These are phyloP conservation scores for Momotus momota DNA, from an alignment of 2,797 vertebrate genomes.

Conservation along the genomic window DNA sequence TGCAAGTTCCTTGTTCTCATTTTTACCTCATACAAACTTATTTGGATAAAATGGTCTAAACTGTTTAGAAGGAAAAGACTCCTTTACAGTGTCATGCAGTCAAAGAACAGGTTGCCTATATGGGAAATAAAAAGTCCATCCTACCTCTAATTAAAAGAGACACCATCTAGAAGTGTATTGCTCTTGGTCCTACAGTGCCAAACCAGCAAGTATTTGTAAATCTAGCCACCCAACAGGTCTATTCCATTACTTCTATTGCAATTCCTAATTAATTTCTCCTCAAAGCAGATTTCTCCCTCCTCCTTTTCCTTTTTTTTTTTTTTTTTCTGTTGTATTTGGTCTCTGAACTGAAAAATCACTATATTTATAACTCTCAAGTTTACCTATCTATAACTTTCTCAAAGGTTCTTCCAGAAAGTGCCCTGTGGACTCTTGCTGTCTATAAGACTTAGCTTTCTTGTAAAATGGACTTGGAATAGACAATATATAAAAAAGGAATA, in stretches of 20 bases:
- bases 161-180: background rate
- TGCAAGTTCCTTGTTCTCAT: background rate
- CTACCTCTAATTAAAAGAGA: background rate
- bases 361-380: background rate
- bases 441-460: background rate
- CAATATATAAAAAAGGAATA: background rate
- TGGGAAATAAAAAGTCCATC: background rate
- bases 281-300: background rate
- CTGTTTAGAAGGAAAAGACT: background rate
- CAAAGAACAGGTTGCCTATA: background rate
- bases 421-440: background rate
- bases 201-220: background rate
- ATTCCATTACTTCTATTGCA: background rate
- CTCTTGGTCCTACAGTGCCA: background rate
- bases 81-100: background rate
- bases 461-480: background rate
- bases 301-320: background rate
- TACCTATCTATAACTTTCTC: background rate
- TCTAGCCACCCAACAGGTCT: background rate
- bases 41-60: background rate
- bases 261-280: background rate
- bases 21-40: background rate
- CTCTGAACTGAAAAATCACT: background rate
- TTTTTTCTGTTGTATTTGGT: background rate
- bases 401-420: background rate